phyloP scores from a whole-genome alignment of 2,113 vertebrate genomes.

The Notothenia rossii region DNA sequence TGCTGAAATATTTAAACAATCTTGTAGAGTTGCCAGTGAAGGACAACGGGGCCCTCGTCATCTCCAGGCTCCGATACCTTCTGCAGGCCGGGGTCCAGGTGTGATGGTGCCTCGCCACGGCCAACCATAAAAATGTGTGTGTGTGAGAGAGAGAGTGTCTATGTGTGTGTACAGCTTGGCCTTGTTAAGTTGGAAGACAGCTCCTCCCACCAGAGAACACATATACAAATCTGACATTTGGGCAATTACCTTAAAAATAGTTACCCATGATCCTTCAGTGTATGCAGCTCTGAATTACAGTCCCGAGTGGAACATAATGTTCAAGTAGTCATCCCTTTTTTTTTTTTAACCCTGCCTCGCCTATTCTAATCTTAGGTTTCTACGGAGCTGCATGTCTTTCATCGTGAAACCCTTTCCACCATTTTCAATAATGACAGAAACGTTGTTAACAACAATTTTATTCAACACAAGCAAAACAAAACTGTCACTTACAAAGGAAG shows the following conservation, averaged over 20 bases:
- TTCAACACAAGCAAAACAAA: slow-evolving; percentile 60
- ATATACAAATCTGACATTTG: slow-evolving; percentile 33
- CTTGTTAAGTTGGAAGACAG: slow-evolving; percentile 8
- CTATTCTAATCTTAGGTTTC: slow-evolving; percentile 42
- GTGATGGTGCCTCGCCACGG: slow-evolving; percentile 1
- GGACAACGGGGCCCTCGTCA: slow-evolving; percentile 47
- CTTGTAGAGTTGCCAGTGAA: slow-evolving; percentile 57
- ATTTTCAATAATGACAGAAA: slow-evolving; percentile 35
- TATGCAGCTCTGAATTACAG: slow-evolving; percentile 54
- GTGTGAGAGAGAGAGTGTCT: neutral
- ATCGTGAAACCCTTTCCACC: neutral
- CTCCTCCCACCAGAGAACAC: slow-evolving; percentile 12
- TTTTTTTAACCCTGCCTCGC: slow-evolving; percentile 9
- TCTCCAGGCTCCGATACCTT: slow-evolving; percentile 42
- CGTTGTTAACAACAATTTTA: slow-evolving; percentile 50
- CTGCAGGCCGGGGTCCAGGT: slow-evolving; percentile 25
- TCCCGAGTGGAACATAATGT: slow-evolving; percentile 45
- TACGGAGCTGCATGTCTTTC: slow-evolving; percentile 14
- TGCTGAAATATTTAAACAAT: slow-evolving; percentile 78
- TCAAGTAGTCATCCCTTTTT: neutral
- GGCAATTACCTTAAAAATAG: slow-evolving; percentile 48
- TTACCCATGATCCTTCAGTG: slow-evolving; percentile 36
- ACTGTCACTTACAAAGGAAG: slow-evolving; percentile 41
- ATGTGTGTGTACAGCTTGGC: neutral
- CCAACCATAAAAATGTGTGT: neutral